Base-by-base conservation (phyloP, 2,113 vertebrate genomes). In the Odontesthes bonariensis region DNA sequence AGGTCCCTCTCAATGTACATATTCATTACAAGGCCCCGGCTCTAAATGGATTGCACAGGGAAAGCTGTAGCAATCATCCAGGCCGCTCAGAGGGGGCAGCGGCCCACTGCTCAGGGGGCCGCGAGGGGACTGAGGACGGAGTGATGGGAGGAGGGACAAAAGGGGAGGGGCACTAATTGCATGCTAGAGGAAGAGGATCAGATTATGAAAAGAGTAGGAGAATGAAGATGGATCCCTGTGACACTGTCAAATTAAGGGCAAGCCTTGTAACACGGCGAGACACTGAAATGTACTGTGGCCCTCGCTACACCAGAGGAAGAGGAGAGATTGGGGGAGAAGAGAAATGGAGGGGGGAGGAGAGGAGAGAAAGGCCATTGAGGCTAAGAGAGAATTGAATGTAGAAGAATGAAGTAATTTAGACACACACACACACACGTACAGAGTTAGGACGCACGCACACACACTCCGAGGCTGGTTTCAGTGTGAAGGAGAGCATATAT, bases 181-280 rank as follows among this genome's bases (percentile, higher is more conserved):
- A 96, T 98, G 96, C 96, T 97, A 93, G 96, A 97, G 95, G 88
- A 90, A 95, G 95, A 96, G 95, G 97, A 98, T 98, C 96, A 96
- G 97, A 99, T 98, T 99, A 99, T 97, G 96, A 98, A 98, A 98
- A 96, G 96, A 96, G 96, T 95, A 95, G 96, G 96, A 96, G 96
- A 98, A 98, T 98, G 97, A 98, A 99, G 97, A 99, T 96, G 94
- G 96, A 98, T 97, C 94, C 94, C 93, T 85, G 96, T 96, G 96
- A 97, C 97, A 96, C 95, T 97, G 96, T 97, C 97, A 97, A 96
- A 97, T 98, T 97, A 97, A 96, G 96, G 96, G 95, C 96, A 95
- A 72, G 94, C 77, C 67, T 69, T 71, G 86, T 93, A 83, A 81
- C 64, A 85, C 89, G 81, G 92, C 81, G 90, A 94, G 93, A 95